A percentile compares a stretch with the other conserved stretches of the same genome.
Conservation (phyloP, 2,113 vertebrate species). For the Pimephales promelas region DNA sequence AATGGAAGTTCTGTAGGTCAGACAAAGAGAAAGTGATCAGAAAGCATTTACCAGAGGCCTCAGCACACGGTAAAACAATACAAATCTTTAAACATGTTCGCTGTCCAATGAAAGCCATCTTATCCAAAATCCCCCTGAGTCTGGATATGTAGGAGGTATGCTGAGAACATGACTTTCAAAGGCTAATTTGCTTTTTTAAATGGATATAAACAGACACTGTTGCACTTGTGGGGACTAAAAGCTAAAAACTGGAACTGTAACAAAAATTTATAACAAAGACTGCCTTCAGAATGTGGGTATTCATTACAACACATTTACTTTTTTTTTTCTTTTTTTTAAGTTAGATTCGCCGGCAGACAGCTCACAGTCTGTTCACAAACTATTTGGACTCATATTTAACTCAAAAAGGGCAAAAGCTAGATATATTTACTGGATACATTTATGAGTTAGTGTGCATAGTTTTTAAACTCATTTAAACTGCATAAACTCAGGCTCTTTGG, state of each 20-base stretch:
- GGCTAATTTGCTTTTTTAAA: not conserved
- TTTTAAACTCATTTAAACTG: no score
- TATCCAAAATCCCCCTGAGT: not conserved
- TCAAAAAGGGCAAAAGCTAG: not conserved
- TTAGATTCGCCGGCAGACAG: not conserved
- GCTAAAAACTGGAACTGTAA: not conserved
- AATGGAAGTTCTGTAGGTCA: conserved; percentile 45
- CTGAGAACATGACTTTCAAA: not conserved
- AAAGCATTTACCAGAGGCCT: not conserved
- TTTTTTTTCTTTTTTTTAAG: no score
- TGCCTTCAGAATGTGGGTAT: not conserved
- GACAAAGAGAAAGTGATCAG: not conserved
- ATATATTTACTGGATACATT: no score
- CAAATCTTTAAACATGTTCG: not conserved
- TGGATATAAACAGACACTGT: not conserved
- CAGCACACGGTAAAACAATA: not conserved
- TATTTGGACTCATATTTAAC: not conserved
- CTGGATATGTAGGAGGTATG: not conserved
- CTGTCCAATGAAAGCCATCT: not conserved
- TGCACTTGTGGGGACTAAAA: not conserved
- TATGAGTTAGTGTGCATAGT: no score
- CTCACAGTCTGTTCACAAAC: not conserved
- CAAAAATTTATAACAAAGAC: not conserved
- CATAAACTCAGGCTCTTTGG: no score
- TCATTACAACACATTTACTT: not conserved